Evolutionary conservation across 2,797 vertebrate genomes (phyloP), one percentile per base, ranked within the genome.

Genomic region (Ciconia nigra): DNA sequence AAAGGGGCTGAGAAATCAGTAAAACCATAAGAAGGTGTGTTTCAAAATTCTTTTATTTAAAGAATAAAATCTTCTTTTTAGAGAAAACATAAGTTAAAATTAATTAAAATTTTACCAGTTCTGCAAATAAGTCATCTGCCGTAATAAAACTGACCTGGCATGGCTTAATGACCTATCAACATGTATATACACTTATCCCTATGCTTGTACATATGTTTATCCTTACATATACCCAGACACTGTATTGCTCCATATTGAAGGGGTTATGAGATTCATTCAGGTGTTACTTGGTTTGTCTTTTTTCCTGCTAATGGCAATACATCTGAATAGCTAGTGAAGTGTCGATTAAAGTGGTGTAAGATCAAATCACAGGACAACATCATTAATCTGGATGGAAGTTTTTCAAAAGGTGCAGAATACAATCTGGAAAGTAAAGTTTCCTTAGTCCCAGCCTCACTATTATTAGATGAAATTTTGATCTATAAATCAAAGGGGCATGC

Each of bases 21-120:
- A 31, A 46, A 71, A 63, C 0, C 2, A 14, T n/a, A 47, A 24
- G 24, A 47, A 66, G 1, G 0, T 17, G 2, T 21, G 3, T 31
- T 78, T 76, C 2, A 73, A 73, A 70, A 17, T n/a, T 39, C 0
- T 71, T 44, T 55, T 46, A 13, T 57, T 49, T 49, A 8, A 58
- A 83, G n/a, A 72, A 35, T 14, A 7, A 72, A 65, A n/a, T 39
- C 10, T 39, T 41, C 3, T 86, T 33, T 76, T 85, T 55, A 33
- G 7, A 55, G 4, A 51, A 61, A 81, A 18, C 0, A 11, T 20
- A 28, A 76, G 20, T 62, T 6, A 51, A 61, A 59, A 49, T 31
- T 52, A 47, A 47, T n/a, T 52, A 25, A 44, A 47, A 37, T 49
- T 44, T 33, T 31, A 46, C 6, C 12, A 33, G 5, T 57, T 81